Base-by-base conservation (phyloP, 1,140 invertebrate species). In the Diorhabda carinulata region DNA sequence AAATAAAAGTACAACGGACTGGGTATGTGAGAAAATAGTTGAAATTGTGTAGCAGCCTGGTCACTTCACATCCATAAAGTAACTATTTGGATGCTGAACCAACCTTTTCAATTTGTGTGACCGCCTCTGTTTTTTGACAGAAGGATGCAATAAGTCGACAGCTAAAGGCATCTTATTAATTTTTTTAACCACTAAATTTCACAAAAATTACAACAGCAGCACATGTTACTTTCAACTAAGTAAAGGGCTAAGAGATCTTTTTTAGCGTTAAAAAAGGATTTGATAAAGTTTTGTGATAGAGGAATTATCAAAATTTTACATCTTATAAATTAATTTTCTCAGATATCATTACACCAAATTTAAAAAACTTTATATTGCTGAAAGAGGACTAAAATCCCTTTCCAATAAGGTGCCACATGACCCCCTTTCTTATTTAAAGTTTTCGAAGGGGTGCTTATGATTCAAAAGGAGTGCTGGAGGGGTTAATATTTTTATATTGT, bases 21-120 rank as follows among this genome's bases (percentile, higher is more conserved):
- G 97, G 62, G 98, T 97, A 87, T 99, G 98, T 82, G 95, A 98
- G 84, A 99, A 99, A 73, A 99, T 97, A 69, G 97, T 99, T 76
- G 96, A 99, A 75, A 99, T 99, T 81, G 97, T 98, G 84, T 98
- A 98, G 83, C 98, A 99, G 70, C 96, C 96, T 69, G 97, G 97
- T 82, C 98, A 99, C 87, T 99, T 99, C 5, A 99, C 98, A 87
- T 99, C 98, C 97, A 99, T 99, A 83, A 99, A 99, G 82, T 97
- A 99, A 74, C 96, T 98, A 84, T 99, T 99, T 4, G 98, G 98
- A 82, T 97, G 96, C 82, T 98, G 98, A 59, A 99, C 98, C 74
- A 99, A 87, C 77, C 65, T 67, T 83, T 99, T 99, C 83, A 95
- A 89, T 86, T 96, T 96, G 81, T 88, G 90, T 74, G 89, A 85